Evolutionary conservation across 2,888 invertebrate genomes (phyloP), one percentile per base, ranked within the genome.

Genomic region (Chaitophorus viminalis): DNA sequence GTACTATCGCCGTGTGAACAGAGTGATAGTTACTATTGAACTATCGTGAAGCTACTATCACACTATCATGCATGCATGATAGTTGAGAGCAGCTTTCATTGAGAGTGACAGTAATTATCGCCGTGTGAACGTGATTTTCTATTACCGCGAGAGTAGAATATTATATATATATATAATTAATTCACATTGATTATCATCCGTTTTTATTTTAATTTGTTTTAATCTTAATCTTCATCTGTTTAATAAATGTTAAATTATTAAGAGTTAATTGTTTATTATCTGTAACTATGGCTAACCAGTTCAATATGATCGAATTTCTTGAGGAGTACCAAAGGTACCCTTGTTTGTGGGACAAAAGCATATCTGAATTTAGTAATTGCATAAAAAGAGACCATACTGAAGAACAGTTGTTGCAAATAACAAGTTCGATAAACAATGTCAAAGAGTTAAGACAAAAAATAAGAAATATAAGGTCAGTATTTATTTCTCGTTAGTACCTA

Each of bases 1-100:
- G 36, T 74, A 74, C 74, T 74, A 74, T 75, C 74, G 74, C 39
- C 74, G 74, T 39, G 74, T 39, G 39, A 39, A 75, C 74, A 74
- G 25, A 39, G 9, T 25, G 14, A 39, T 75, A 75, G n/a, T 75
- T 39, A 75, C 74, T 75, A 75, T 75, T 39, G 39, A 75, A 75
- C 74, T 36, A 54, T 54, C 54, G 54, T 54, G 54, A 54, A 54
- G 54, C 54, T 54, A 54, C 54, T 54, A 54, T 54, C 54, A 54
- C 54, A 54, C 54, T 54, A 54, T 54, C 54, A 54, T 54, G 54
- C n/a, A n/a, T n/a, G n/a, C n/a, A n/a, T n/a, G n/a, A n/a, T n/a
- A n/a, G n/a, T n/a, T n/a, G n/a, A n/a, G n/a, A n/a, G n/a, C n/a
- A n/a, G n/a, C n/a, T n/a, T n/a, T n/a, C n/a, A n/a, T n/a, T n/a